Percentiles rank a stretch among this genome's conserved stretches.
Conservation (phyloP, 2,888 invertebrate genomes). For the Hypomecis punctinalis region DNA sequence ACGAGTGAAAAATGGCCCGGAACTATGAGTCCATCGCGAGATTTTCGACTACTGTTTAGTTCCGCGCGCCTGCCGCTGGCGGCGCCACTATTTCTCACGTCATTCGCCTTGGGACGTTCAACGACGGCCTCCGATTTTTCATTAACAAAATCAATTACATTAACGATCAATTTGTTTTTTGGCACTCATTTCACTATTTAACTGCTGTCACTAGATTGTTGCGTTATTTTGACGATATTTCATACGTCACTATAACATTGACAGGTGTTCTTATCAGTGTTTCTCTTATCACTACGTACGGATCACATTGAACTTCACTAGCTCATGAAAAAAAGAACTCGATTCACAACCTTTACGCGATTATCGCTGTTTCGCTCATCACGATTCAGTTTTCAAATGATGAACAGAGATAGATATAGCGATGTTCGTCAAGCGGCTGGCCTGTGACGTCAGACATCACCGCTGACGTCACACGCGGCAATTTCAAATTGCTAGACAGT, state of each 20-base stretch:
- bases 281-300: slow-evolving; percentile 67
- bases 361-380: slow-evolving; percentile 59
- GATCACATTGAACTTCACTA: slow-evolving; percentile 68
- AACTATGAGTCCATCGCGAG: slow-evolving; percentile 67
- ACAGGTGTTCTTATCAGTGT: slow-evolving; percentile 61
- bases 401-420: slow-evolving; percentile 57
- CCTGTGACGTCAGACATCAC: slow-evolving; percentile 69
- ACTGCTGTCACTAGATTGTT: slow-evolving; percentile 33
- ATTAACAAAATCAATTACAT: slow-evolving; percentile 67
- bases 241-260: slow-evolving; percentile 44
- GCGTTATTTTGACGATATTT: slow-evolving; percentile 34
- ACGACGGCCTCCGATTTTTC: slow-evolving; percentile 66
- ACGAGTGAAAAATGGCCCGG: slow-evolving; percentile 63
- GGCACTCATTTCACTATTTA: slow-evolving; percentile 27
- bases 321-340: slow-evolving; percentile 70
- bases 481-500: slow-evolving; percentile 74
- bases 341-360: slow-evolving; percentile 79
- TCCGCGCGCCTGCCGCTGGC: slow-evolving; percentile 58
- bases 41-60: slow-evolving; percentile 75
- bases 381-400: slow-evolving; percentile 60
- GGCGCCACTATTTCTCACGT: slow-evolving; percentile 77
- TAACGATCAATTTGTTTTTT: slow-evolving; percentile 43
- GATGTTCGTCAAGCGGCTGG: slow-evolving; percentile 51
- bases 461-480: slow-evolving; percentile 82
- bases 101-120: slow-evolving; percentile 74